phyloP scores from a whole-genome alignment of 1,140 invertebrate genomes.

The Heliconius congener region DNA sequence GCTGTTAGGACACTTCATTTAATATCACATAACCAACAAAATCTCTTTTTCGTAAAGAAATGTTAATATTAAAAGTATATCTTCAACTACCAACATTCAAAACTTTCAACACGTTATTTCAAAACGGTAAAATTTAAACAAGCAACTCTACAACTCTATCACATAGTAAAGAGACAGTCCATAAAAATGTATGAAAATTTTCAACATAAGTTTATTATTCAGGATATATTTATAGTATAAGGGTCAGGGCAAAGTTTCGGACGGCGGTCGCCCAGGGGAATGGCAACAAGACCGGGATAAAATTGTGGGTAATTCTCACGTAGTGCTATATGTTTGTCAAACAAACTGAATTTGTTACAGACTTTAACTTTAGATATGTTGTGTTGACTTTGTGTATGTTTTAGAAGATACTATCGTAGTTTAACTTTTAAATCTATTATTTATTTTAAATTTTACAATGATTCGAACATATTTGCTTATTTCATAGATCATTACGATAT shows the following conservation, averaged over 20 bases:
- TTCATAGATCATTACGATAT: no score
- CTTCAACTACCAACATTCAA: neutral
- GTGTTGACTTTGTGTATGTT: neutral
- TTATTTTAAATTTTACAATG: no score
- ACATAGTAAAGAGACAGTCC: constrained; percentile 13
- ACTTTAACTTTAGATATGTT: constrained; percentile 11
- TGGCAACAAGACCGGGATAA: constrained; percentile 67
- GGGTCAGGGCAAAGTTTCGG: constrained; percentile 74
- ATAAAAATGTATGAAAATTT: constrained; percentile 34
- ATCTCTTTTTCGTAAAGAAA: neutral
- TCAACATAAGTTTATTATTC: constrained; percentile 39
- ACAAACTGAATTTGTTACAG: constrained; percentile 32
- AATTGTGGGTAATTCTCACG: constrained; percentile 76
- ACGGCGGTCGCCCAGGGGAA: constrained; percentile 58
- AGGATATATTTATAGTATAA: constrained; percentile 46
- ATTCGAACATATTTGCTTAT: no score
- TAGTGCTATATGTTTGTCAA: constrained; percentile 43
- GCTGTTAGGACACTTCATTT: no score
- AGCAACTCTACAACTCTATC: neutral
- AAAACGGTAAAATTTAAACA: neutral
- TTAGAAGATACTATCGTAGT: neutral
- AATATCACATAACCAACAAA: neutral
- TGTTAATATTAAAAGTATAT: neutral
- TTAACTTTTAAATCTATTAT: no score
- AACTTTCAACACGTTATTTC: neutral